Evolutionary conservation across 2,113 vertebrate genomes (phyloP).

Genomic region (Dendropsophus ebraccatus): DNA sequence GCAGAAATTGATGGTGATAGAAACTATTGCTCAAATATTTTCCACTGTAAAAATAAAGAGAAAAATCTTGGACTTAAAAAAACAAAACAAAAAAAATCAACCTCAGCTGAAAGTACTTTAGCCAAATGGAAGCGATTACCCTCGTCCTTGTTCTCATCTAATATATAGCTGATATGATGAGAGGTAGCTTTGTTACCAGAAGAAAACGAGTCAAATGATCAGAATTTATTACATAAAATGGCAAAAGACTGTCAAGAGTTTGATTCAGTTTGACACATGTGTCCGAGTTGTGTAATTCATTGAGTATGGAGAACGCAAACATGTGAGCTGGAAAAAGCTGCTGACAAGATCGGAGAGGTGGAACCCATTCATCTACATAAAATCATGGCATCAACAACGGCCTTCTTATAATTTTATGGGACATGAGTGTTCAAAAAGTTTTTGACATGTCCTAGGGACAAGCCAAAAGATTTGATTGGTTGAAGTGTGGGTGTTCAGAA

Average conservation of each 20-base stretch:
- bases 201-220: slow-evolving; percentile 25
- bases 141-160: slow-evolving; percentile 30
- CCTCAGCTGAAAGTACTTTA: slow-evolving; percentile 14
- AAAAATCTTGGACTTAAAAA: not conserved
- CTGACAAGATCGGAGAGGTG: no score
- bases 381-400: not conserved
- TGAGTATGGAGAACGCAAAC: not conserved
- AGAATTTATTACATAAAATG: not conserved
- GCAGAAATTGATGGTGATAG: not conserved
- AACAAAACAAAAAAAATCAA: no score
- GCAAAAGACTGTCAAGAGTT: not conserved
- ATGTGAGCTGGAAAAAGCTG: not conserved
- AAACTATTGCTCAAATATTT: slow-evolving; percentile 28
- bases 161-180: slow-evolving; percentile 38
- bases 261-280: not conserved
- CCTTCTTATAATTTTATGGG: no score
- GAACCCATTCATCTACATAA: not conserved
- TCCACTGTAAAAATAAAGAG: slow-evolving; percentile 1
- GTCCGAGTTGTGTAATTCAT: not conserved
- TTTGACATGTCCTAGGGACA: no score
- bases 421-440: no score
- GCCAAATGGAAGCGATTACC: slow-evolving; percentile 49
- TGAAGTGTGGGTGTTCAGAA: no score
- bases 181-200: not conserved
- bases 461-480: no score